Percentiles rank a stretch among this genome's conserved stretches.
Conservation (phyloP, 2,888 invertebrate species). For the Ditula angustiorana region DNA sequence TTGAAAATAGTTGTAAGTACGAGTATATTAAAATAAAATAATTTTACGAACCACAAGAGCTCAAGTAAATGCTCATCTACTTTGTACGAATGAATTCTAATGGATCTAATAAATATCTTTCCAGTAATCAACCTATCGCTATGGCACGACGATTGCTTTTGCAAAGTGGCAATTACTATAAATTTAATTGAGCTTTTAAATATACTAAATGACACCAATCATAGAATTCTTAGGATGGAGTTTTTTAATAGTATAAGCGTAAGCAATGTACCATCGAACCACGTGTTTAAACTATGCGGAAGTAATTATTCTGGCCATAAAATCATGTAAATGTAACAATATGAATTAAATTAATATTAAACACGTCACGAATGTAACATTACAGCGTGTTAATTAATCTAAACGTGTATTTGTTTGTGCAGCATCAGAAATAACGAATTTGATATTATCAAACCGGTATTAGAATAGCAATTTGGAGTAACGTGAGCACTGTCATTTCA, state of each 20-base stretch:
- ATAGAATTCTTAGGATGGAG: conserved; percentile 41
- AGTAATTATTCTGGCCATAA: conserved; percentile 22
- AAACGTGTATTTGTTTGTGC: too few relatives aligned
- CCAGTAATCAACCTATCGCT: conserved; percentile 76
- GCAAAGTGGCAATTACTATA: conserved; percentile 61
- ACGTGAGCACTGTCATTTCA: too few relatives aligned
- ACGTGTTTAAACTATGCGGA: conserved; percentile 35
- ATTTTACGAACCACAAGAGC: too few relatives aligned
- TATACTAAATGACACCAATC: conserved; percentile 69
- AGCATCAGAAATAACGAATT: too few relatives aligned
- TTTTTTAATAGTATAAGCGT: conserved; percentile 6
- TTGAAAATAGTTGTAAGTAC: too few relatives aligned
- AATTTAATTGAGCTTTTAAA: conserved; percentile 71
- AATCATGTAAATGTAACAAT: conserved; percentile 29
- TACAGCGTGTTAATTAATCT: not conserved
- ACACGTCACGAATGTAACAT: conserved; percentile 16
- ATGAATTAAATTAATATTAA: conserved; percentile 9
- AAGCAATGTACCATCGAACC: conserved; percentile 2
- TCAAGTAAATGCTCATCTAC: too few relatives aligned
- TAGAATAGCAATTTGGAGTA: too few relatives aligned
- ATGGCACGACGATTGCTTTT: conserved; percentile 64
- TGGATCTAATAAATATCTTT: conserved; percentile 74
- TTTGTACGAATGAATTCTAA: conserved; percentile 29
- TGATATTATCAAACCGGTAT: too few relatives aligned
- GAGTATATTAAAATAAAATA: too few relatives aligned